These are phyloP conservation scores for Sphyrna mokarran DNA, from an alignment of 2,113 vertebrate genomes.

Conservation along the genomic window DNA sequence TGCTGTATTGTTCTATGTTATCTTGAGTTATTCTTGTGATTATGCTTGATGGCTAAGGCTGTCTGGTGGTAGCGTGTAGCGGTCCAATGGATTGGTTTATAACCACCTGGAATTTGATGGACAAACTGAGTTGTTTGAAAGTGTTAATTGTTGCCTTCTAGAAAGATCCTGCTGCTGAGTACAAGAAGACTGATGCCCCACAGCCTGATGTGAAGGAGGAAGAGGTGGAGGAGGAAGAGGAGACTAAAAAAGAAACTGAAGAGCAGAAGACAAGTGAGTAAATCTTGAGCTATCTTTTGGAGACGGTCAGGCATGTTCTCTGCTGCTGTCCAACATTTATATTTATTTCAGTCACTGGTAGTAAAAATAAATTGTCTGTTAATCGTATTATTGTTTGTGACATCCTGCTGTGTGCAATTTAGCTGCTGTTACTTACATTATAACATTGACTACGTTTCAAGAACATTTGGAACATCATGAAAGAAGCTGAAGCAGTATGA, in stretches of 20 bases:
- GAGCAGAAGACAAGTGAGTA: constrained; percentile 64
- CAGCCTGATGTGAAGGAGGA: constrained; percentile 90
- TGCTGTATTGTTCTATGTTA: neutral
- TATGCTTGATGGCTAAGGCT: neutral
- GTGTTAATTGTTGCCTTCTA: constrained; percentile 42
- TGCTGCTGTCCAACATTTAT: neutral
- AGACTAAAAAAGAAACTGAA: constrained; percentile 48
- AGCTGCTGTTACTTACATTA: neutral
- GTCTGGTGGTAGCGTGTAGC: neutral
- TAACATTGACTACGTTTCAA: neutral
- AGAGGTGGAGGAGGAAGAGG: constrained; percentile 62
- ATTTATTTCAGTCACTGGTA: neutral
- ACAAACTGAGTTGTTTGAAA: neutral
- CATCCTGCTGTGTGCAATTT: neutral
- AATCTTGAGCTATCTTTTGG: neutral
- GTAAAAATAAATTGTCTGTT: neutral
- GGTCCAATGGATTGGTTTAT: neutral
- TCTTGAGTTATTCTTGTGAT: neutral
- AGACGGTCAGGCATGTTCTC: neutral
- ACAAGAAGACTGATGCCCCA: constrained; percentile 92
- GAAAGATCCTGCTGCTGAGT: constrained; percentile 79
- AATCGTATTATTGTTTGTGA: neutral
- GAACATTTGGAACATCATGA: no score
- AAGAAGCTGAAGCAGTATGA: neutral
- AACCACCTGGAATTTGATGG: neutral